phyloP scores from a whole-genome alignment of 2,888 invertebrate genomes.

The Tachina grossa region DNA sequence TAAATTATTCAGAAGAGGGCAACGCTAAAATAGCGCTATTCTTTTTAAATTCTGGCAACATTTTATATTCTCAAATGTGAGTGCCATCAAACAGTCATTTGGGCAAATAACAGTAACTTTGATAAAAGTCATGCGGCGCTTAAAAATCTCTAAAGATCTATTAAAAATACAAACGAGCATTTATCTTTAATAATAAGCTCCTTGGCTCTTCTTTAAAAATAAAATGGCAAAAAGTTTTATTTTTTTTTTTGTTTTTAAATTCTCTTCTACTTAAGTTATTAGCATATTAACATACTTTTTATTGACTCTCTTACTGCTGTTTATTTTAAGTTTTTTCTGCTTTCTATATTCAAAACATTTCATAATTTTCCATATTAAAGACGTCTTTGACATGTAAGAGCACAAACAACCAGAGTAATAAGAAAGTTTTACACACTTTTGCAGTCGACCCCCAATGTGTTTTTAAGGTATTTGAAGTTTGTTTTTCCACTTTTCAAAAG shows the following conservation, averaged over 20 bases:
- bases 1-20: too few relatives aligned
- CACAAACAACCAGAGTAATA: background rate
- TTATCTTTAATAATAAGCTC: conserved; percentile 11
- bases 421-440: conserved; percentile 34
- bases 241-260: background rate
- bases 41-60: background rate
- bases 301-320: conserved; percentile 31
- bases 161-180: conserved; percentile 16
- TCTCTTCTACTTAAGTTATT: conserved; percentile 36
- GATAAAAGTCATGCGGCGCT: background rate
- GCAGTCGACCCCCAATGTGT: conserved; percentile 49
- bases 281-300: conserved; percentile 59
- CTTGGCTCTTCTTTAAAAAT: background rate
- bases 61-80: background rate
- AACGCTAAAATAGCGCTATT: too few relatives aligned
- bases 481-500: conserved; percentile 4
- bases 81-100: conserved; percentile 11
- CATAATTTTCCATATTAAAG: conserved; percentile 23
- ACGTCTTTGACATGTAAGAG: conserved; percentile 1
- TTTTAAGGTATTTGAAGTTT: conserved; percentile 23
- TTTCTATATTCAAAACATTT: background rate
- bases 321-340: background rate
- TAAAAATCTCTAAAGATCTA: conserved; percentile 29
- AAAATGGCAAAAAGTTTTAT: conserved; percentile 1
- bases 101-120: background rate